A percentile compares a stretch with the other conserved stretches of the same genome.
These are phyloP conservation scores for Synergus gifuensis DNA, from an alignment of 2,888 invertebrate species.

Conservation along the genomic window DNA sequence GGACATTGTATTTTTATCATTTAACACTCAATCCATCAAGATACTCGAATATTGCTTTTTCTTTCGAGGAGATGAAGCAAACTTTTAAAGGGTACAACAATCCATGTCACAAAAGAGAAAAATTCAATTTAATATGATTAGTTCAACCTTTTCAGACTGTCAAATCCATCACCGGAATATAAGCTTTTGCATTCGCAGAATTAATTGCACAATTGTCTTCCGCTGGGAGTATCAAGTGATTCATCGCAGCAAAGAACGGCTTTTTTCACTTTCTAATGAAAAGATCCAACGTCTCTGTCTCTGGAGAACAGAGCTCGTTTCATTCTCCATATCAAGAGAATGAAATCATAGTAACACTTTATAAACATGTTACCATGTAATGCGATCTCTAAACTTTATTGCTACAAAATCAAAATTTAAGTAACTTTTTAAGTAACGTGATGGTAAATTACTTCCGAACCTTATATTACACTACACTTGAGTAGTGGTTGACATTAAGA, in stretches of 20 bases:
- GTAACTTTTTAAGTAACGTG: too few species aligned
- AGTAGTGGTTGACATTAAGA: slow-evolving; percentile 2
- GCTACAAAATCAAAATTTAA: too few species aligned
- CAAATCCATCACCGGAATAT: slow-evolving; percentile 36
- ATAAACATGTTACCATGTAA: too few species aligned
- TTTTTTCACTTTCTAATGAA: slow-evolving; percentile 41
- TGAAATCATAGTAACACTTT: too few species aligned
- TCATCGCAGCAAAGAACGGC: slow-evolving; percentile 16
- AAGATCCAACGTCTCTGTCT: slow-evolving; percentile 32
- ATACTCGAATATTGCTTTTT: background rate
- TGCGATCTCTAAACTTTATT: too few species aligned
- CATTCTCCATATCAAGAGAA: background rate
- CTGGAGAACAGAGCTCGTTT: slow-evolving; percentile 12
- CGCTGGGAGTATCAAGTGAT: slow-evolving; percentile 35
- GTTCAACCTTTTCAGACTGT: slow-evolving; percentile 35
- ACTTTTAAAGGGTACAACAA: slow-evolving; percentile 29
- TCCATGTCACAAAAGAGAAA: slow-evolving; percentile 17
- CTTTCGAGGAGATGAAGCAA: background rate
- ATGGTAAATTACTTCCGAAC: too few species aligned
- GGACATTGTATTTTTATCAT: slow-evolving; percentile 16
- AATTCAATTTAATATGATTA: slow-evolving; percentile 24
- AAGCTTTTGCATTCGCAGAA: slow-evolving; percentile 30
- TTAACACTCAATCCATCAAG: slow-evolving; percentile 6
- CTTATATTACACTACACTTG: background rate
- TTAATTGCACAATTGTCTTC: slow-evolving; percentile 38